phyloP scores from a whole-genome alignment of 2,888 invertebrate species.

The Mermis nigrescens region DNA sequence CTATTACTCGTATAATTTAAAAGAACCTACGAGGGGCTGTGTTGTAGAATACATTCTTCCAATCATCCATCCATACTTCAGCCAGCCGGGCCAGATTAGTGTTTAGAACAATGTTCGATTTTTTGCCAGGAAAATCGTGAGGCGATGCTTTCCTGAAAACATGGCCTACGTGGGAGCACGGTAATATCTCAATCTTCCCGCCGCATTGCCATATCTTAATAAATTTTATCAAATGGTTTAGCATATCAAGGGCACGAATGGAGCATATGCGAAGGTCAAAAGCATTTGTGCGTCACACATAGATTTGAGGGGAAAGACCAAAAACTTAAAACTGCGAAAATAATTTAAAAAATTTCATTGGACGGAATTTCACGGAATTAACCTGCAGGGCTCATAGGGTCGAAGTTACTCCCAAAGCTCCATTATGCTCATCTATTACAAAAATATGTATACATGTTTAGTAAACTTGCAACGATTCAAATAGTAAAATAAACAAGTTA shows the following conservation, averaged over 20 bases:
- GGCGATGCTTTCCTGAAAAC: constrained; percentile 35
- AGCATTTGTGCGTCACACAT: no score
- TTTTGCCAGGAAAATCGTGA: constrained; percentile 39
- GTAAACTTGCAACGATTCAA: no score
- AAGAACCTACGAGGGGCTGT: constrained; percentile 26
- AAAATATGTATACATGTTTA: no score
- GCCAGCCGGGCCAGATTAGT: constrained; percentile 38
- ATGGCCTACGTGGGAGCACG: constrained; percentile 32
- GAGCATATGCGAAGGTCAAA: neutral
- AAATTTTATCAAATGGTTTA: neutral
- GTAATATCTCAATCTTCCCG: constrained; percentile 31
- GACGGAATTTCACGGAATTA: no score
- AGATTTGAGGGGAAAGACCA: no score
- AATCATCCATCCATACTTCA: constrained; percentile 42
- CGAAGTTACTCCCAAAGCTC: no score
- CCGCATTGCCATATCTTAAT: constrained; percentile 32
- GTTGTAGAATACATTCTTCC: constrained; percentile 34
- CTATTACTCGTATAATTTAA: neutral
- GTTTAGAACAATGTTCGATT: constrained; percentile 34
- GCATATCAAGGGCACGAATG: neutral
- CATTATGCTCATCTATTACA: no score
- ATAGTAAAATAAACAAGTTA: neutral
- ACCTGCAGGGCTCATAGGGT: no score
- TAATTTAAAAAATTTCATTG: no score
- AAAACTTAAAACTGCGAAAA: no score